Evolutionary conservation across 2,888 invertebrate genomes (phyloP), one percentile per base, ranked within the genome.

Genomic region (Folsomia candida): DNA sequence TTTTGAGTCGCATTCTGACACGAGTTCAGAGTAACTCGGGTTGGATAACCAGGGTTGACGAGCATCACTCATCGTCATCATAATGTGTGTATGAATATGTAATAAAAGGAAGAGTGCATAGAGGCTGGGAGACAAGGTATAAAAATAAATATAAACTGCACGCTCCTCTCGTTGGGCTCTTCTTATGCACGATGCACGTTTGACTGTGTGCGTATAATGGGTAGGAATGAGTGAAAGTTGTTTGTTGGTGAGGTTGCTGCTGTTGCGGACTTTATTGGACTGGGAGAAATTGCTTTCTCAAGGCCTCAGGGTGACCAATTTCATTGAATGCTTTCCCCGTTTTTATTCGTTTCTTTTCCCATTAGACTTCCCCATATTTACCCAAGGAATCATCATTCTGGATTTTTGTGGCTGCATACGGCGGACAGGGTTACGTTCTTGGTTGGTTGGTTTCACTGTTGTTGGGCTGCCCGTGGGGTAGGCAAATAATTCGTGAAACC

Each of bases 271-370:
- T 51, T 65, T 51, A 65, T 65, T 65, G 65, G 67, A 70, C 68
- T 74, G 68, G 58, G 68, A 72, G 74, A 74, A 71, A 74, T 74
- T 74, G 74, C 74, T 74, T 72, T 74, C 74, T 69, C 74, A 74
- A 74, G 74, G 71, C 74, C 57, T 14, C 6, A 65, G 74, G 74
- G 67, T 61, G 59, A 59, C 65, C 71, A 59, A 70, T 69, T 71
- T 74, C 71, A 74, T 69, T 74, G 69, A 71, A 37, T 64, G 29
- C 63, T 47, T 37, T 47, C 51, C 63, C 54, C 47, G 62, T 72
- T 74, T 72, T 74, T 70, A 72, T 74, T 74, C 72, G 70, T 74
- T 72, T 74, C 70, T 72, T 72, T 72, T 72, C 74, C 72, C 70
- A 74, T 73, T 75, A 71, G 69, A 72, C 57, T 71, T 68, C 62